Evolutionary conservation across 2,113 vertebrate genomes (phyloP).

Genomic region (Hydrolagus affinis): DNA sequence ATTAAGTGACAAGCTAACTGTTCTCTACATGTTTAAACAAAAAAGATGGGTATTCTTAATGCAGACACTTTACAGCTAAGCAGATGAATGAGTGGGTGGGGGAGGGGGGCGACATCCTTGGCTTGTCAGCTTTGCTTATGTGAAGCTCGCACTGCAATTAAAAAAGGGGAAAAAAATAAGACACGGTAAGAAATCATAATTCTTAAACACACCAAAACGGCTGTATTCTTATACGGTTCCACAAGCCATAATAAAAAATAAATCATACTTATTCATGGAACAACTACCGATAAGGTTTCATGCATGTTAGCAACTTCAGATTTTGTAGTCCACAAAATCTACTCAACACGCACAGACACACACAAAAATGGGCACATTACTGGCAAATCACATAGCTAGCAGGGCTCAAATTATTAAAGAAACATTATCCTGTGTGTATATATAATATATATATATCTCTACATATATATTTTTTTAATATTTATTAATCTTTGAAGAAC

Average conservation of each 20-base stretch:
- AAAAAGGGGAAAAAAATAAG: slow-evolving; percentile 63
- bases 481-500: no score
- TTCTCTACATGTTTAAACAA: not conserved
- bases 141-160: slow-evolving; percentile 80
- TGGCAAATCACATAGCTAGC: not conserved
- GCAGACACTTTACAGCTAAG: slow-evolving; percentile 57
- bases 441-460: no score
- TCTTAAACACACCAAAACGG: slow-evolving; percentile 1
- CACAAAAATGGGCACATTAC: not conserved
- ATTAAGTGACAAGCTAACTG: slow-evolving; percentile 19
- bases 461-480: no score
- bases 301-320: slow-evolving; percentile 17
- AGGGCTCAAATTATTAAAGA: no score
- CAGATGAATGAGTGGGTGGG: slow-evolving; percentile 26
- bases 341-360: not conserved
- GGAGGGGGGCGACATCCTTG: slow-evolving; percentile 65
- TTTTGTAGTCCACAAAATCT: not conserved
- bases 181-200: slow-evolving; percentile 46
- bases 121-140: slow-evolving; percentile 70
- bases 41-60: slow-evolving; percentile 43
- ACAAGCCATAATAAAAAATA: slow-evolving; percentile 15
- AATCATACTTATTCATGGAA: slow-evolving; percentile 10
- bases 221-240: slow-evolving; percentile 8
- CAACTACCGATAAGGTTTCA: not conserved
- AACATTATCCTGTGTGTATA: no score